Conservation (phyloP, 1,140 invertebrate genomes). For the Zophobas atratus region DNA sequence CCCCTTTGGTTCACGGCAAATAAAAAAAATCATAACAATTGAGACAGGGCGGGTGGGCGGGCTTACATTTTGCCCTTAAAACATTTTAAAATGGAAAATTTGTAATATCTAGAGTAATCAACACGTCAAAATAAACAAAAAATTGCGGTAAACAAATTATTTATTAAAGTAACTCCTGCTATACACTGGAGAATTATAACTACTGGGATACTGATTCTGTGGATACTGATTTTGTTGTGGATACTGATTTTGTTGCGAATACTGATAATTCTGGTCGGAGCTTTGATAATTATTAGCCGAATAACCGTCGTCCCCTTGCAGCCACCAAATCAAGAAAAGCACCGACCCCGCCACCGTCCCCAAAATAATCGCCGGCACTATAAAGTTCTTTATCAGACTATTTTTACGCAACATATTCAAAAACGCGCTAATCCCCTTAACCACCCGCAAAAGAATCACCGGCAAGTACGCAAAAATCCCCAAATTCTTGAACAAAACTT, state of each 20-base stretch:
- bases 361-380: slow-evolving; percentile 60
- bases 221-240: neutral
- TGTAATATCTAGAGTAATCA: too few species aligned
- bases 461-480: slow-evolving; percentile 57
- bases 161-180: slow-evolving; percentile 25
- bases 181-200: slow-evolving; percentile 19
- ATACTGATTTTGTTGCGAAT: neutral
- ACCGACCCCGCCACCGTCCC: slow-evolving; percentile 56
- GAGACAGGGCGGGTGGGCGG: too few species aligned
- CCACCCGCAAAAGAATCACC: slow-evolving; percentile 58
- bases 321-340: slow-evolving; percentile 63
- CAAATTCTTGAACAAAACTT: slow-evolving; percentile 45
- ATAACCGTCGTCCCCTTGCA: slow-evolving; percentile 52
- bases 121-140: neutral
- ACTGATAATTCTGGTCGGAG: slow-evolving; percentile 22
- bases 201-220: slow-evolving; percentile 13
- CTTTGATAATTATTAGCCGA: neutral
- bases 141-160: slow-evolving; percentile 2
- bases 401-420: slow-evolving; percentile 59
- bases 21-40: too few species aligned
- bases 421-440: slow-evolving; percentile 56
- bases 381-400: slow-evolving; percentile 61
- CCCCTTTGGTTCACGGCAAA: too few species aligned
- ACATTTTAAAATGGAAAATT: too few species aligned
- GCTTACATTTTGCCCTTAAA: too few species aligned